Percentiles rank a stretch among this genome's conserved stretches.
Evolutionary conservation across 2,888 invertebrate species (phyloP).

Genomic region (Melipona bicolor): DNA sequence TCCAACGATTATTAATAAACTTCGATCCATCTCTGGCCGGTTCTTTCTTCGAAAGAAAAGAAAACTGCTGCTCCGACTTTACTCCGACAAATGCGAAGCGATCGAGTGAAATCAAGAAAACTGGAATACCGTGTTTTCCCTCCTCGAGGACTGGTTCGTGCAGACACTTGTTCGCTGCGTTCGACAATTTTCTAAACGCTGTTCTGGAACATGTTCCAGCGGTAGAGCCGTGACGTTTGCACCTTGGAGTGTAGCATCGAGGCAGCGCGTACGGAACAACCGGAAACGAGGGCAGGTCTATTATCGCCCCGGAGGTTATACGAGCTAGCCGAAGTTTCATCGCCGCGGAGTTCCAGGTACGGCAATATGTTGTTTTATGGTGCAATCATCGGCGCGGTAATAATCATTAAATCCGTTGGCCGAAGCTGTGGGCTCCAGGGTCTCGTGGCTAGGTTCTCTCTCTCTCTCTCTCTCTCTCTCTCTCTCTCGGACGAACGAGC

Average conservation of each 20-base stretch:
- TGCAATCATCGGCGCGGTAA: slow-evolving; percentile 76
- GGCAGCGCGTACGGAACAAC: slow-evolving; percentile 55
- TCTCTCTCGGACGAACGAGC: slow-evolving; percentile 31
- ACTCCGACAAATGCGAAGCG: background rate
- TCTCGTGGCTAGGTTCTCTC: slow-evolving; percentile 9
- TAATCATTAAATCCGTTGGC: slow-evolving; percentile 74
- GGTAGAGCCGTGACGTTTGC: slow-evolving; percentile 45
- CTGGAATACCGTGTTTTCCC: background rate
- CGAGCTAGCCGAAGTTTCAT: slow-evolving; percentile 66
- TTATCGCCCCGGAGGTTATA: slow-evolving; percentile 65
- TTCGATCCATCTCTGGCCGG: background rate
- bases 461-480: background rate
- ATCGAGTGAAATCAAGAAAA: background rate
- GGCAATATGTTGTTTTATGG: slow-evolving; percentile 76
- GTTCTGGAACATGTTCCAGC: slow-evolving; percentile 4
- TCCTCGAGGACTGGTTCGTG: background rate
- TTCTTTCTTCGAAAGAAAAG: background rate
- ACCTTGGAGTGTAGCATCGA: slow-evolving; percentile 19
- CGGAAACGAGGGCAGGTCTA: slow-evolving; percentile 71
- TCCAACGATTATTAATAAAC: slow-evolving; percentile 18
- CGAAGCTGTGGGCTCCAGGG: slow-evolving; percentile 46
- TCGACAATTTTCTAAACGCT: slow-evolving; percentile 9
- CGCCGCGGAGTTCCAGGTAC: slow-evolving; percentile 72
- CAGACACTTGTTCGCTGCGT: background rate
- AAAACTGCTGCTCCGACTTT: background rate